A percentile compares a stretch with the other conserved stretches of the same genome.
These are phyloP conservation scores for Lutjanus argentimaculatus DNA, from an alignment of 2,797 vertebrate species.

Conservation along the genomic window DNA sequence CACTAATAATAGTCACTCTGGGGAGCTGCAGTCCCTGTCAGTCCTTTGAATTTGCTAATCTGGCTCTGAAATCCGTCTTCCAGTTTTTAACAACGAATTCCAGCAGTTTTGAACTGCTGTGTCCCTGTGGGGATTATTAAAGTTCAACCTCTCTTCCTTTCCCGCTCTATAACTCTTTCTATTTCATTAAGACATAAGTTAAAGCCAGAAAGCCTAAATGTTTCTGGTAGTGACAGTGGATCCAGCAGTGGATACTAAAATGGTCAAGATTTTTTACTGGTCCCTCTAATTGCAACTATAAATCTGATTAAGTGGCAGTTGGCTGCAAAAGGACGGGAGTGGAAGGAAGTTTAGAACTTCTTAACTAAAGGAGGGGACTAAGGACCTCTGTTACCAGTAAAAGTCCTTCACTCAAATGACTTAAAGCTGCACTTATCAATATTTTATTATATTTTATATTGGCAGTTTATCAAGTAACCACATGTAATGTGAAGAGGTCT, in stretches of 20 bases:
- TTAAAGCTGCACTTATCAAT: neutral
- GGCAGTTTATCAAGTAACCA: neutral
- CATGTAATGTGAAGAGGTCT: neutral
- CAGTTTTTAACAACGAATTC: slow-evolving; percentile 31
- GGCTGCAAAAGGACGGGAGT: neutral
- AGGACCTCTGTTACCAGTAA: neutral
- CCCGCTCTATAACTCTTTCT: neutral
- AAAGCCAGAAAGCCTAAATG: slow-evolving; percentile 2
- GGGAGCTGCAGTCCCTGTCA: slow-evolving; percentile 5
- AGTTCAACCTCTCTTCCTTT: neutral
- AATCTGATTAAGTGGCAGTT: slow-evolving; percentile 33
- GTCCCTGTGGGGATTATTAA: slow-evolving; percentile 51
- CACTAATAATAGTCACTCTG: neutral
- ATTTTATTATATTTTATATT: neutral
- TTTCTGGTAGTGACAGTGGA: slow-evolving; percentile 22
- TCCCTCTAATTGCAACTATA: slow-evolving; percentile 24
- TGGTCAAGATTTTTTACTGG: neutral
- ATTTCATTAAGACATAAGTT: slow-evolving; percentile 42
- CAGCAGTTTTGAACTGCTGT: slow-evolving; percentile 18
- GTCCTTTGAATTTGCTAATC: slow-evolving; percentile 28
- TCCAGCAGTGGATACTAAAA: slow-evolving; percentile 7
- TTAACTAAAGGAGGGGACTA: neutral
- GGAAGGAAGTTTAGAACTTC: neutral
- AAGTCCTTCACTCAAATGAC: neutral
- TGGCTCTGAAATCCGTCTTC: slow-evolving; percentile 18